Evolutionary conservation across 2,113 vertebrate species (phyloP).

Genomic region (Hippocampus zosterae): DNA sequence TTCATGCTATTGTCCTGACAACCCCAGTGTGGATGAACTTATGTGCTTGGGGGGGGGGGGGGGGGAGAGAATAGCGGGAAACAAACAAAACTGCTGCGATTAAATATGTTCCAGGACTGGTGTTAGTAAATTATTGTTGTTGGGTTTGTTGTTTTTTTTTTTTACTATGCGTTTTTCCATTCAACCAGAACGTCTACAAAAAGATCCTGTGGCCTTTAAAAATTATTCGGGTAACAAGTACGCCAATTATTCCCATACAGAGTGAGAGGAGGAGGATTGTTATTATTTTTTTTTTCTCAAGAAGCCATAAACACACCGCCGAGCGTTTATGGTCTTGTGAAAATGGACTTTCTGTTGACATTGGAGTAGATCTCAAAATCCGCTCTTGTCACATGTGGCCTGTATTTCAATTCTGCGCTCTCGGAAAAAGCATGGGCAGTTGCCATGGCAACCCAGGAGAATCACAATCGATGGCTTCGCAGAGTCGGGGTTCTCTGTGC

Average conservation of each 20-base stretch:
- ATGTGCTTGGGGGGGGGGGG: slow-evolving; percentile 19
- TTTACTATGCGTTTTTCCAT: too few species aligned
- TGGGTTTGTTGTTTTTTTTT: too few species aligned
- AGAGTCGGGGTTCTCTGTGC: slow-evolving; percentile 33
- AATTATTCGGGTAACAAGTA: too few species aligned
- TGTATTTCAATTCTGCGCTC: slow-evolving; percentile 15
- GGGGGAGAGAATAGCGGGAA: too few species aligned
- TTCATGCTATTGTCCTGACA: slow-evolving; percentile 62
- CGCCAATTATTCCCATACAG: too few species aligned
- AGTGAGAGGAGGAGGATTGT: too few species aligned
- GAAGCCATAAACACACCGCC: slow-evolving; percentile 15
- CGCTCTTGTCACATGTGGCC: slow-evolving; percentile 27
- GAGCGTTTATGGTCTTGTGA: slow-evolving; percentile 16
- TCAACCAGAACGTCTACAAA: too few species aligned
- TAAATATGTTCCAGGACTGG: neutral
- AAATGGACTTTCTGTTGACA: slow-evolving; percentile 27
- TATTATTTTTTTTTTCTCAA: neutral
- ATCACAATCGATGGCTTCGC: slow-evolving; percentile 60
- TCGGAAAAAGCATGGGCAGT: slow-evolving; percentile 41
- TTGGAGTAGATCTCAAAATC: slow-evolving; percentile 17
- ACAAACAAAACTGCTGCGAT: neutral
- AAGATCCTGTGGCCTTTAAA: too few species aligned
- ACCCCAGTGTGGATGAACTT: slow-evolving; percentile 56
- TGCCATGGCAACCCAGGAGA: slow-evolving; percentile 62
- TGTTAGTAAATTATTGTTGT: too few species aligned